Conservation (phyloP, 92 coral and sea anemone genomes). For the Palythoa grandiflora region DNA sequence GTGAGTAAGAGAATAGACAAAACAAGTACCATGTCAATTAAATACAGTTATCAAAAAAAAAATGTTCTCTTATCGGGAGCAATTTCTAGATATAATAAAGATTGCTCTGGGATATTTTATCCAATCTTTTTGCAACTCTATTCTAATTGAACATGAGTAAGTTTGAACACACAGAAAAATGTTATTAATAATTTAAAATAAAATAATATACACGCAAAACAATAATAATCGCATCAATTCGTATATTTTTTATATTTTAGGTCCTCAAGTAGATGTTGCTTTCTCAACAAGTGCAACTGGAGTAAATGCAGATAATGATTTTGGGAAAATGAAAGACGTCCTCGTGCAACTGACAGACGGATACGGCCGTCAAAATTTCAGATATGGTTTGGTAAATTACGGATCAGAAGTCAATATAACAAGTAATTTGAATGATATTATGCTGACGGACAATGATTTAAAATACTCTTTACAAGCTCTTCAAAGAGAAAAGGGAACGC, state of each 20-base stretch:
- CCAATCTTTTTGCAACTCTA: too few species aligned
- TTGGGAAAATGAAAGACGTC: slow-evolving; percentile 18
- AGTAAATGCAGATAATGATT: background rate
- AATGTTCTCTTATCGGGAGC: too few species aligned
- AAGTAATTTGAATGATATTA: background rate
- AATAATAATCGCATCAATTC: background rate
- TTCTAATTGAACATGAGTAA: too few species aligned
- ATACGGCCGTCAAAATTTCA: slow-evolving; percentile 4
- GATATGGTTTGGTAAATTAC: background rate
- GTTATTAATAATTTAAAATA: too few species aligned
- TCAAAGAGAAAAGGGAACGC: background rate
- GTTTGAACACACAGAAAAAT: too few species aligned
- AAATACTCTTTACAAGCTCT: background rate
- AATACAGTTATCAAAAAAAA: too few species aligned
- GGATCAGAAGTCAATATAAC: background rate
- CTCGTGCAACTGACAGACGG: background rate
- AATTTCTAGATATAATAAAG: too few species aligned
- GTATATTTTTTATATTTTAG: background rate
- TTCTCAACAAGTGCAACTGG: slow-evolving; percentile 27
- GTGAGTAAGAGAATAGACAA: too few species aligned
- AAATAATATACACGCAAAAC: background rate
- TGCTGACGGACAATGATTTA: background rate
- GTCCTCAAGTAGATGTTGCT: slow-evolving; percentile 5
- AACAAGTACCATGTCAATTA: too few species aligned
- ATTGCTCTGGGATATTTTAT: too few species aligned